phyloP scores from a whole-genome alignment of 2,797 vertebrate species.

The Luscinia luscinia region DNA sequence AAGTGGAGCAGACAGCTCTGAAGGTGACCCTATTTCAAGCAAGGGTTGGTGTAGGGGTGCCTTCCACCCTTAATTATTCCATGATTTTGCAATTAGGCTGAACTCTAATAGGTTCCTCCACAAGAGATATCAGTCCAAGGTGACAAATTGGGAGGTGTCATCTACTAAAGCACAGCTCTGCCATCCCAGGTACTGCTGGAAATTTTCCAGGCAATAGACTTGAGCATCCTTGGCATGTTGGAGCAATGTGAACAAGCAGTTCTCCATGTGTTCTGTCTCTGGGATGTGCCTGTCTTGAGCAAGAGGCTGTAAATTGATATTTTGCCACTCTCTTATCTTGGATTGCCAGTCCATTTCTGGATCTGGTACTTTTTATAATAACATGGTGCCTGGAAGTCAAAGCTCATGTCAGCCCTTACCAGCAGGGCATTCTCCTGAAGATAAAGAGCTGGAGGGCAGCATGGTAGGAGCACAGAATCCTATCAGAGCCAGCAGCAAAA shows the following conservation, averaged over 20 bases:
- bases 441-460: constrained; percentile 9
- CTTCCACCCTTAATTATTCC: constrained; percentile 13
- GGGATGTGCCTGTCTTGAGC: neutral
- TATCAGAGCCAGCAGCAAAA: constrained; percentile 28
- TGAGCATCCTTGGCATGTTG: neutral
- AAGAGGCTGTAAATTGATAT: neutral
- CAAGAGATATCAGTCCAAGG: neutral
- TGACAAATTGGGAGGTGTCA: neutral
- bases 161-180: neutral
- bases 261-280: neutral
- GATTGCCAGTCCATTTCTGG: neutral
- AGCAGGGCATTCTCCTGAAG: constrained; percentile 7
- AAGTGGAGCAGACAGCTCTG: neutral
- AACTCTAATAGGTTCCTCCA: neutral
- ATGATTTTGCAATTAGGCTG: constrained; percentile 21
- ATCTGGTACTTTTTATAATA: neutral
- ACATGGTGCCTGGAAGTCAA: neutral
- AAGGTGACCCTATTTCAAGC: neutral
- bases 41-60: neutral
- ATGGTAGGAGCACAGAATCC: neutral
- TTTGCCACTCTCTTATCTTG: neutral
- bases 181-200: neutral
- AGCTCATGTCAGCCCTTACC: neutral
- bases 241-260: neutral
- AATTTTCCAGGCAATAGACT: neutral